These are phyloP conservation scores for Gerosis bhagava DNA, from an alignment of 2,888 invertebrate genomes.

Conservation along the genomic window DNA sequence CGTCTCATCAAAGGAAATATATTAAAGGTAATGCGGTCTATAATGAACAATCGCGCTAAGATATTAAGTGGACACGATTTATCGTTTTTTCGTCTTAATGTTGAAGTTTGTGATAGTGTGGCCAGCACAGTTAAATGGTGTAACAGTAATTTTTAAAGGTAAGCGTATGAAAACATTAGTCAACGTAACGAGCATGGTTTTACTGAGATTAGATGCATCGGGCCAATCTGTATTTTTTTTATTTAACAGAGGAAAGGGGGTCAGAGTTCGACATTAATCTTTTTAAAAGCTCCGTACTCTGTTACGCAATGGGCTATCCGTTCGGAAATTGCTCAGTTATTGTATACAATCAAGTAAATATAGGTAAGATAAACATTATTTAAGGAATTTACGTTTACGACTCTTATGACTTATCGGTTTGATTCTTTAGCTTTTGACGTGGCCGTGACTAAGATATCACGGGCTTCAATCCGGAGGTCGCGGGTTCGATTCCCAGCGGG, in stretches of 20 bases:
- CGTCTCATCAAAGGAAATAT: constrained; percentile 60
- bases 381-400: too few relatives aligned
- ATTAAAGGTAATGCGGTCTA: constrained; percentile 58
- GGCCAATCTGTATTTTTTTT: constrained; percentile 23
- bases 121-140: constrained; percentile 61
- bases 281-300: constrained; percentile 26
- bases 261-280: constrained; percentile 44
- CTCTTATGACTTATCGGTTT: too few relatives aligned
- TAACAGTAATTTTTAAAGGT: constrained; percentile 59
- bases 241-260: constrained; percentile 33
- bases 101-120: constrained; percentile 63
- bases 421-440: too few relatives aligned
- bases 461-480: too few relatives aligned
- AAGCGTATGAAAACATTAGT: constrained; percentile 64
- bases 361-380: too few relatives aligned
- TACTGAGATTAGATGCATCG: constrained; percentile 48
- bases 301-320: constrained; percentile 54
- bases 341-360: too few relatives aligned
- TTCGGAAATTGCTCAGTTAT: constrained; percentile 40
- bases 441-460: too few relatives aligned
- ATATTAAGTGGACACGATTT: constrained; percentile 73
- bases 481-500: too few relatives aligned
- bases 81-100: constrained; percentile 62
- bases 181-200: constrained; percentile 58
- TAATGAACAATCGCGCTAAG: constrained; percentile 68